Evolutionary conservation across 2,797 vertebrate species (phyloP).

Genomic region (Gymnodraco acuticeps): DNA sequence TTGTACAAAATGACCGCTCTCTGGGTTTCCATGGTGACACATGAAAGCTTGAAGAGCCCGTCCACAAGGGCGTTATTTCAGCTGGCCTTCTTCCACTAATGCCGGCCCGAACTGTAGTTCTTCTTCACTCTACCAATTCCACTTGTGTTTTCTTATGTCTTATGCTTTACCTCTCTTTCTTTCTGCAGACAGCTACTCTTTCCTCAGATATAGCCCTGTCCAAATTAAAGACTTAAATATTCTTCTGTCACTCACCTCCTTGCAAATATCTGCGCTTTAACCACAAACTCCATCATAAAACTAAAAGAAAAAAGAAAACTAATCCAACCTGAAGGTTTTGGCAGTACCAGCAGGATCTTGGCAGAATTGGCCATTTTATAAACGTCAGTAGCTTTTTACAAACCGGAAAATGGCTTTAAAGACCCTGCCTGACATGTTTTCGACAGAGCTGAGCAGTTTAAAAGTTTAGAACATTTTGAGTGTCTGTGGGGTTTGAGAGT

Average conservation of each 20-base stretch:
- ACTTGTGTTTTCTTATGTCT: background rate
- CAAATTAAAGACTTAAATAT: background rate
- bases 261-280: background rate
- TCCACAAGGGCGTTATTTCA: constrained; percentile 56
- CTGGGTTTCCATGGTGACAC: constrained; percentile 52
- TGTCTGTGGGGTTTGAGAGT: background rate
- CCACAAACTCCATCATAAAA: background rate
- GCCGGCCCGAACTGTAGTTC: background rate
- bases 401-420: background rate
- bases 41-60: constrained; percentile 54
- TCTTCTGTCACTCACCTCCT: background rate
- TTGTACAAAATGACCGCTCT: constrained; percentile 53
- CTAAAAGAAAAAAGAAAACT: background rate
- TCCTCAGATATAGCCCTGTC: constrained; percentile 4
- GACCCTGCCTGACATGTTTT: background rate
- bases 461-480: background rate
- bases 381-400: background rate
- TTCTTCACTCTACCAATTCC: background rate
- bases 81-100: constrained; percentile 51
- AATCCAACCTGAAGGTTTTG: background rate
- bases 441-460: background rate
- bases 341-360: background rate
- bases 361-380: background rate
- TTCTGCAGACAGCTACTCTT: background rate
- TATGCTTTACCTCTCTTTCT: constrained; percentile 16